These are phyloP conservation scores for Leucopternis melanops DNA, from an alignment of 2,113 vertebrate species.

Conservation along the genomic window DNA sequence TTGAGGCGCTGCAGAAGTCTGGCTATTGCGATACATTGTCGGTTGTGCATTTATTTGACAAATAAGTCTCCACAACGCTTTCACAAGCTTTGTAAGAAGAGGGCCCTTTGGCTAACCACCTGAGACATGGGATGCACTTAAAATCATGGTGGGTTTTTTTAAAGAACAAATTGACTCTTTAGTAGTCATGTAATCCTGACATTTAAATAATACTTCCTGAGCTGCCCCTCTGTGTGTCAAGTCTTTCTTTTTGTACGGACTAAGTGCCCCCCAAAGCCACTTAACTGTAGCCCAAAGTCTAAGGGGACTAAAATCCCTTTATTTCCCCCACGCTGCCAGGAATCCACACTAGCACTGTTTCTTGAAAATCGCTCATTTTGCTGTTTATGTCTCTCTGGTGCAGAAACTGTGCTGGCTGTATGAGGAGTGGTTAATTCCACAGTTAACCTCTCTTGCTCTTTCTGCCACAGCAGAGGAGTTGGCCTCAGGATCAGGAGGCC, in stretches of 20 bases:
- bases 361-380: background rate
- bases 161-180: background rate
- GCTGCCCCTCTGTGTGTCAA: background rate
- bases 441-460: slow-evolving; percentile 27
- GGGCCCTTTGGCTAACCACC: background rate
- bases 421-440: slow-evolving; percentile 13
- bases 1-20: background rate
- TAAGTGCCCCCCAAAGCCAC: background rate
- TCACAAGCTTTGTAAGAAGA: background rate
- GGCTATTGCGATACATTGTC: background rate
- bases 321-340: background rate
- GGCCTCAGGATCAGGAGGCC: background rate
- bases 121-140: background rate
- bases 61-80: background rate
- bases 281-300: background rate
- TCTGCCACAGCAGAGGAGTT: background rate
- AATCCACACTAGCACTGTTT: background rate
- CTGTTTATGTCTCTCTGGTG: background rate
- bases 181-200: background rate
- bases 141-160: background rate
- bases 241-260: background rate
- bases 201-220: background rate
- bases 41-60: background rate
- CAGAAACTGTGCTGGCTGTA: background rate
- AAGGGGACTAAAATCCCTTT: background rate